Evolutionary conservation across 2,113 vertebrate genomes (phyloP).

Genomic region (Psammodynastes pulverulentus): DNA sequence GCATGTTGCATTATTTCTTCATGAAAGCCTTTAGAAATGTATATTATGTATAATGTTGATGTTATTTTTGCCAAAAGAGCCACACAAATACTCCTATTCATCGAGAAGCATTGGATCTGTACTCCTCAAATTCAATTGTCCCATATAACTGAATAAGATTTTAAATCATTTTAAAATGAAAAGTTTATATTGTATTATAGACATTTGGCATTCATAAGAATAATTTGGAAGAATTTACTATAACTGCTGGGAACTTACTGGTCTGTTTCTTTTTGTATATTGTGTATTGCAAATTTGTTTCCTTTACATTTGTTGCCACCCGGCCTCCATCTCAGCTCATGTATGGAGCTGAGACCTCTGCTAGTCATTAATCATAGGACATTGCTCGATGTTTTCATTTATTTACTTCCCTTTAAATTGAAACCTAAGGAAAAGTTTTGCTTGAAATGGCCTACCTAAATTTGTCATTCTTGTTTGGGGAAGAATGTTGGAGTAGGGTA

Average conservation of each 20-base stretch:
- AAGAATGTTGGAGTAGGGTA: neutral
- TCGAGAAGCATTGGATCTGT: neutral
- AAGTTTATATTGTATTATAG: neutral
- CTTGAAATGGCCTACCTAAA: neutral
- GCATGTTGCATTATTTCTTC: fast-evolving
- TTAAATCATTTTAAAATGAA: neutral
- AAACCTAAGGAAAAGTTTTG: neutral
- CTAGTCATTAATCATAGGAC: neutral
- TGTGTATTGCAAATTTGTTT: neutral
- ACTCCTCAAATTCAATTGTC: neutral
- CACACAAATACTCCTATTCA: neutral
- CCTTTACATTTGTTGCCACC: neutral
- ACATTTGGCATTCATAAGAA: neutral
- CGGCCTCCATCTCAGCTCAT: neutral
- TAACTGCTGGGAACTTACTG: neutral
- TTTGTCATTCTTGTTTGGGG: neutral
- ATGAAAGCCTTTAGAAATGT: neutral
- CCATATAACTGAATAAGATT: neutral
- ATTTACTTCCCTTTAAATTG: neutral
- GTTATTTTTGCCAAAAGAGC: neutral
- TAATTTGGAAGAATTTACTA: neutral
- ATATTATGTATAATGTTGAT: neutral
- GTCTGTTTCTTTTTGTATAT: neutral
- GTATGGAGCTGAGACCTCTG: neutral
- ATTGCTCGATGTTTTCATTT: neutral